phyloP scores from a whole-genome alignment of 1,140 invertebrate genomes.

The Bathynomus jamesi region DNA sequence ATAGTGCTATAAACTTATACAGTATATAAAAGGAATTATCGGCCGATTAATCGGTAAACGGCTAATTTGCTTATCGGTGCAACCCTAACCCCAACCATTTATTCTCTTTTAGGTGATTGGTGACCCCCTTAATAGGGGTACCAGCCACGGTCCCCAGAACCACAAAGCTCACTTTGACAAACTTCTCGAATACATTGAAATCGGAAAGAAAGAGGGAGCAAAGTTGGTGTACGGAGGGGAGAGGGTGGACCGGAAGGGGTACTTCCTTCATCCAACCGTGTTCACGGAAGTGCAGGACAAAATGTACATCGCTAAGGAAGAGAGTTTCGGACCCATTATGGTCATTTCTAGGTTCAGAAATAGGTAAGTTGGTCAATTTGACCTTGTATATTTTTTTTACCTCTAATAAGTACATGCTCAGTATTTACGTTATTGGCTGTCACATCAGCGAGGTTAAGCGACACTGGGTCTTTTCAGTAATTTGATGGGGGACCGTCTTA shows the following conservation, averaged over 20 bases:
- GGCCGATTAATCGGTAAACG: too few relatives aligned
- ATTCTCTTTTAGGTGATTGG: conserved; percentile 56
- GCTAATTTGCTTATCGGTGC: too few relatives aligned
- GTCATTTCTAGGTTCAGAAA: conserved; percentile 80
- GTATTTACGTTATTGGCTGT: too few relatives aligned
- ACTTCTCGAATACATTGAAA: conserved; percentile 62
- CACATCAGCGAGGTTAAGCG: too few relatives aligned
- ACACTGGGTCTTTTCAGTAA: too few relatives aligned
- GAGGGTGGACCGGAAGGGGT: conserved; percentile 62
- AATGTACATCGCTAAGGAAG: conserved; percentile 86
- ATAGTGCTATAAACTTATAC: too few relatives aligned
- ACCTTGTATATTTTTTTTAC: too few relatives aligned
- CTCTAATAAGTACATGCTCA: too few relatives aligned
- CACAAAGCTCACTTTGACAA: conserved; percentile 85
- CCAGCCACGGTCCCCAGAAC: conserved; percentile 89
- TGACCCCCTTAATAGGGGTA: conserved; percentile 78
- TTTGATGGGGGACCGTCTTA: too few relatives aligned
- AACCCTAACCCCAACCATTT: too few relatives aligned
- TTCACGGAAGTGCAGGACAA: conserved; percentile 83
- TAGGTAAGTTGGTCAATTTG: too few relatives aligned
- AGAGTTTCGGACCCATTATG: conserved; percentile 96
- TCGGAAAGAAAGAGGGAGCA: conserved; percentile 66
- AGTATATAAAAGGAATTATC: too few relatives aligned
- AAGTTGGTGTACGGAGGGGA: conserved; percentile 75
- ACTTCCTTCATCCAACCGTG: conserved; percentile 83